Evolutionary conservation across 1,140 invertebrate species (phyloP), one percentile per base, ranked within the genome.

Genomic region (Theocolax elegans): DNA sequence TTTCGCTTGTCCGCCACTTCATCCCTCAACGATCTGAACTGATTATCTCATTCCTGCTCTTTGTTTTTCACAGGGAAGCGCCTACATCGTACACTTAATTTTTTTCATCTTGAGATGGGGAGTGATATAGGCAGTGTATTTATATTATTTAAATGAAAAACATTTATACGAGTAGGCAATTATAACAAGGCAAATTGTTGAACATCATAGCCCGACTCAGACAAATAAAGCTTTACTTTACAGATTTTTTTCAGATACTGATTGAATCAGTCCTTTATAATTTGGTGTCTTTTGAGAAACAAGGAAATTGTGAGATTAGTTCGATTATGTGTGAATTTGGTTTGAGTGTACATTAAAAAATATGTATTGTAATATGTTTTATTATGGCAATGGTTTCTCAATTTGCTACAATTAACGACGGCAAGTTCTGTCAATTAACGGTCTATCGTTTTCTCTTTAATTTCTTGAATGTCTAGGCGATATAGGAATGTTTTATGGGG

Each of bases 21-120:
- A 81, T 77, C 80, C 77, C 75, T 82, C 80, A 75, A 71, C 76
- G 70, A 83, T 84, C 74, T 82, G 76, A 85, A 80, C 77, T 80
- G 76, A 84, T 80, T 75, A 74, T 80, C 79, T 72, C 76, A 83
- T 79, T 80, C 78, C 77, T 78, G 76, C 76, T 84, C 75, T 77
- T 79, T 73, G 71, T 81, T 82, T 81, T 79, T 79, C 67, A 78
- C 73, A 76, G 74, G 75, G 35, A 71, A 79, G 72, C 72, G 76
- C 63, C 77, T 80, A 76, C 65, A 81, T 77, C 78, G 73, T 82
- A 82, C 72, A 81, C 76, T 80, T 74, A 67, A 74, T 82, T 82
- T 76, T 71, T 67, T 76, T 75, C 65, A 60, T 76, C 63, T 72
- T 66, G 51, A 77, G 75, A 74, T 78, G 81, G 80, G 70, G 72